Conservation (phyloP, 1,140 invertebrate genomes). For the Hyles euphorbiae region DNA sequence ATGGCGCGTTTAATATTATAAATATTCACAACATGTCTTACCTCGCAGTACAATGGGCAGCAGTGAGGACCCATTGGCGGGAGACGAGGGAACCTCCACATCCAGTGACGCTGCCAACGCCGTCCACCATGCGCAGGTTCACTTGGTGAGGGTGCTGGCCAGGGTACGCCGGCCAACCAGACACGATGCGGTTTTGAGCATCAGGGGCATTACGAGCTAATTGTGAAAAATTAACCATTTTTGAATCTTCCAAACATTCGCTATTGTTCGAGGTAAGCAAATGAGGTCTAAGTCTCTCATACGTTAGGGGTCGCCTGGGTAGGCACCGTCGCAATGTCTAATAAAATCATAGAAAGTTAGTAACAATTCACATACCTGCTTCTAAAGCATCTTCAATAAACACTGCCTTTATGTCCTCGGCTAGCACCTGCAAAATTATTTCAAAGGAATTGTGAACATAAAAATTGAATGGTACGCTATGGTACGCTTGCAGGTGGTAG, state of each 20-base stretch:
- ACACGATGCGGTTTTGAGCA: constrained; percentile 41
- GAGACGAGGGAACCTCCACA: constrained; percentile 79
- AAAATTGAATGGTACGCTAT: too few relatives aligned
- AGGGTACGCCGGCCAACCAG: constrained; percentile 52
- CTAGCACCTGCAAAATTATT: constrained; percentile 11
- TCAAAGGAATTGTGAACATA: too few relatives aligned
- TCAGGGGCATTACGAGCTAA: background rate
- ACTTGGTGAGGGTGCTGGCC: constrained; percentile 75
- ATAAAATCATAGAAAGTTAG: too few relatives aligned
- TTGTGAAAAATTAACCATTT: background rate
- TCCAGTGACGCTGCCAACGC: constrained; percentile 37
- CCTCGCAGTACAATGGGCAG: constrained; percentile 78
- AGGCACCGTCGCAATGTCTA: too few relatives aligned
- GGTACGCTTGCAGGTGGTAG: too few relatives aligned
- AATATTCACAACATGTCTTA: constrained; percentile 23
- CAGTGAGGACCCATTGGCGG: constrained; percentile 75
- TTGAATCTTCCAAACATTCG: too few relatives aligned
- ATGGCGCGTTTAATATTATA: too few relatives aligned
- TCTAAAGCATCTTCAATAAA: constrained; percentile 22
- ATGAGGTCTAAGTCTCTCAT: too few relatives aligned
- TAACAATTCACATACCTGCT: constrained; percentile 1
- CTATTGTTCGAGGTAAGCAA: too few relatives aligned
- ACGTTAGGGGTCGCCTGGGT: too few relatives aligned
- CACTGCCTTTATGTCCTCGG: constrained; percentile 14
- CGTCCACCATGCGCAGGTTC: constrained; percentile 56